These are phyloP conservation scores for Monoplex corrugatus DNA, from an alignment of 2,888 invertebrate genomes.

Conservation along the genomic window DNA sequence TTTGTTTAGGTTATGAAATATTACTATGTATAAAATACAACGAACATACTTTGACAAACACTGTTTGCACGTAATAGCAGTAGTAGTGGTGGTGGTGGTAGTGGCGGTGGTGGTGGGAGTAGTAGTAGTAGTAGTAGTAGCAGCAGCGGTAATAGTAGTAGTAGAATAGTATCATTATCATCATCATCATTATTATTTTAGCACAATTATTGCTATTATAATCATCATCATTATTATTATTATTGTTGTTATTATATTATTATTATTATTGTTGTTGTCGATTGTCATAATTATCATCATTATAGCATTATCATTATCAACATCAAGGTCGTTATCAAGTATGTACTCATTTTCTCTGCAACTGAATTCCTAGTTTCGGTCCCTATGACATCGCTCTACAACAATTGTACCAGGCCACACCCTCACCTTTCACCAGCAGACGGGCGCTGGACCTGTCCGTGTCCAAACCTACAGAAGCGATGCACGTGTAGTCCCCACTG, in stretches of 20 bases:
- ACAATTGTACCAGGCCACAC: background rate
- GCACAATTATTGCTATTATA: background rate
- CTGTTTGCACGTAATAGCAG: too few relatives aligned
- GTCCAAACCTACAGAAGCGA: constrained; percentile 65
- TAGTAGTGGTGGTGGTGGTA: too few relatives aligned
- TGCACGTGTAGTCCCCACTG: constrained; percentile 71
- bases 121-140: too few relatives aligned
- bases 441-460: constrained; percentile 65
- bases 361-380: too few relatives aligned
- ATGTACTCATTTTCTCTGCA: too few relatives aligned
- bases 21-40: too few relatives aligned
- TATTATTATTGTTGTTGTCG: background rate
- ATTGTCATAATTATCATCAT: background rate
- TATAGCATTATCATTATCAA: too few relatives aligned
- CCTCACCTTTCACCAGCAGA: constrained; percentile 68
- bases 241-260: background rate
- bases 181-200: background rate
- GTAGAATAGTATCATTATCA: background rate
- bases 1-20: too few relatives aligned
- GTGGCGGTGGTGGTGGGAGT: too few relatives aligned
- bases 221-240: background rate
- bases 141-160: too few relatives aligned
- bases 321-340: background rate
- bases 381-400: too few relatives aligned
- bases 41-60: too few relatives aligned